Conservation (phyloP, 2,113 vertebrate species). For the Dicaeum eximium region DNA sequence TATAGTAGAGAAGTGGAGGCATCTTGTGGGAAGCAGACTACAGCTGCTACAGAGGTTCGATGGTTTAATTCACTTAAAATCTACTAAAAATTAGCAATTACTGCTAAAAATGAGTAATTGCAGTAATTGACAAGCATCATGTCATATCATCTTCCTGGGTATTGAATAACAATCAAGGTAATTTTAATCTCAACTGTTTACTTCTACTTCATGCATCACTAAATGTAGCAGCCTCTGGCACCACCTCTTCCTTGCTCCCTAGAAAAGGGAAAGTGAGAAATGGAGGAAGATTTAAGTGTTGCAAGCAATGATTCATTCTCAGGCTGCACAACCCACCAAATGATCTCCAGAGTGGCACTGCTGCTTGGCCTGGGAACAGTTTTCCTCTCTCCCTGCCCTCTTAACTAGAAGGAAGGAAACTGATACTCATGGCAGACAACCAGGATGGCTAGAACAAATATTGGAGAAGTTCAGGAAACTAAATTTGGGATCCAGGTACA, state of each 20-base stretch:
- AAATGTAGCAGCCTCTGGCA: not conserved
- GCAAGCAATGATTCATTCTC: constrained; percentile 7
- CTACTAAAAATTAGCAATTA: not conserved
- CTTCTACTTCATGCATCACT: not conserved
- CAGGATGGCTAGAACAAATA: constrained; percentile 24
- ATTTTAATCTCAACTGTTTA: constrained; percentile 26
- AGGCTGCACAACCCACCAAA: not conserved
- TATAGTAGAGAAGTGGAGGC: not conserved
- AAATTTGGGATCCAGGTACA: constrained; percentile 14
- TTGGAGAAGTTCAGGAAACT: constrained; percentile 33
- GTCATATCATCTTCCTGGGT: not conserved
- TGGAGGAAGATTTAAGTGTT: not conserved
- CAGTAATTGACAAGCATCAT: not conserved
- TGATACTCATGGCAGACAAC: constrained; percentile 11
- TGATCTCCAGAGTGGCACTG: not conserved
- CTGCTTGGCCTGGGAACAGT: not conserved
- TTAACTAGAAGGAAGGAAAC: not conserved
- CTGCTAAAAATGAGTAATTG: not conserved
- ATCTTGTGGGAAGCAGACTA: not conserved
- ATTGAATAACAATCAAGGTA: not conserved
- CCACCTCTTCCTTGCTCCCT: not conserved
- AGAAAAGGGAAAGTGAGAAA: not conserved
- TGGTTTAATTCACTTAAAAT: not conserved
- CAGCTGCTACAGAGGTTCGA: not conserved
- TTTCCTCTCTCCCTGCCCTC: not conserved